Conservation (phyloP, 2,888 invertebrate genomes). For the Folsomia manolachei region DNA sequence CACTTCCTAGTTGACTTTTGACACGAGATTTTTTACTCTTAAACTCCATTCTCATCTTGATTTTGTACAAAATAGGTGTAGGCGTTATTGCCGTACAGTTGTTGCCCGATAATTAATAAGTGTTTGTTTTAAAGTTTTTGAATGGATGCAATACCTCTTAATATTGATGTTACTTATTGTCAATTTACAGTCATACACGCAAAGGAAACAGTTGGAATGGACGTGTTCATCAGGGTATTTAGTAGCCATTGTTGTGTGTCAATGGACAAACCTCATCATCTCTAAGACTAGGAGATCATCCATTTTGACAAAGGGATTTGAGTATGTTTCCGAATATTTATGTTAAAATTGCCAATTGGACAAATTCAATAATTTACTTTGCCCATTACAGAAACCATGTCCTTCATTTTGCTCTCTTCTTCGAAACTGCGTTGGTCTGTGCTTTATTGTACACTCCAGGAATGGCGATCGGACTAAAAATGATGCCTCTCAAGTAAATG, state of each 20-base stretch:
- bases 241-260: slow-evolving; percentile 93
- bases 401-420: slow-evolving; percentile 62
- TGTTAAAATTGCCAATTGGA: neutral
- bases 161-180: no score
- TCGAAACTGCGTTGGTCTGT: slow-evolving; percentile 58
- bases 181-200: slow-evolving; percentile 28
- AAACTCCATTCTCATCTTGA: no score
- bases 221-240: slow-evolving; percentile 59
- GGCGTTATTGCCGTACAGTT: no score
- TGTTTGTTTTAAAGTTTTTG: no score
- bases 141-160: no score
- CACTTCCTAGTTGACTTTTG: neutral
- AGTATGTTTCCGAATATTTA: slow-evolving; percentile 53
- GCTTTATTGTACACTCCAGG: slow-evolving; percentile 58
- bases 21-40: neutral
- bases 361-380: neutral
- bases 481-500: slow-evolving; percentile 44
- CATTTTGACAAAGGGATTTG: slow-evolving; percentile 94
- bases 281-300: slow-evolving; percentile 97
- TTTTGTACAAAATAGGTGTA: neutral
- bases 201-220: slow-evolving; percentile 34
- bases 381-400: slow-evolving; percentile 61
- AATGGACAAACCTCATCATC: slow-evolving; percentile 97
- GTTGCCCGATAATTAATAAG: no score
- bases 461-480: slow-evolving; percentile 55